These are phyloP conservation scores for Ellobium chinense DNA, from an alignment of 2,888 invertebrate species.

Conservation along the genomic window DNA sequence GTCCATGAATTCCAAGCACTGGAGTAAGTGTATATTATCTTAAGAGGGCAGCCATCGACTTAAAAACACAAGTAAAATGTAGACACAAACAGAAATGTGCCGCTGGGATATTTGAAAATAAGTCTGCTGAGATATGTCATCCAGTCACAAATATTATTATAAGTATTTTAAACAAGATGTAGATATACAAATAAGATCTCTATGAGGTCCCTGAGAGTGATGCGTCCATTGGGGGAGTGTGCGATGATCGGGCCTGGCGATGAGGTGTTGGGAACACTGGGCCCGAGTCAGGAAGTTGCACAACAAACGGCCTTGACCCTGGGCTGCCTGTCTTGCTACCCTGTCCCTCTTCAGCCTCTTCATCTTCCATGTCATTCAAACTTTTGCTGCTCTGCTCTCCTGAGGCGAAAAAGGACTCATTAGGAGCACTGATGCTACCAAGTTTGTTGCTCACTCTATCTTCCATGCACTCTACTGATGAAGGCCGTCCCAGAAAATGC, in stretches of 20 bases:
- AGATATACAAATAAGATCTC: too few relatives aligned
- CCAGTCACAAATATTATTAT: too few relatives aligned
- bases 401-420: neutral
- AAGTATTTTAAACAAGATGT: too few relatives aligned
- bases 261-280: constrained; percentile 48
- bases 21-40: too few relatives aligned
- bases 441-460: neutral
- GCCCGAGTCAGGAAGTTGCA: constrained; percentile 42
- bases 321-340: constrained; percentile 27
- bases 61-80: too few relatives aligned
- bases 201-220: constrained; percentile 5
- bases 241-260: constrained; percentile 29
- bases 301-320: constrained; percentile 34
- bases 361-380: neutral
- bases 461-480: neutral
- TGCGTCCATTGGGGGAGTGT: neutral
- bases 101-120: too few relatives aligned
- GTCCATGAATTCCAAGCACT: too few relatives aligned
- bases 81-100: too few relatives aligned
- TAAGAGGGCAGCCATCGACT: too few relatives aligned
- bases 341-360: constrained; percentile 29
- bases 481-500: constrained; percentile 1
- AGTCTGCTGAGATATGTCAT: too few relatives aligned
- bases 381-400: neutral
- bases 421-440: neutral